phyloP scores from a whole-genome alignment of 2,113 vertebrate species.

The Pongo abelii region DNA sequence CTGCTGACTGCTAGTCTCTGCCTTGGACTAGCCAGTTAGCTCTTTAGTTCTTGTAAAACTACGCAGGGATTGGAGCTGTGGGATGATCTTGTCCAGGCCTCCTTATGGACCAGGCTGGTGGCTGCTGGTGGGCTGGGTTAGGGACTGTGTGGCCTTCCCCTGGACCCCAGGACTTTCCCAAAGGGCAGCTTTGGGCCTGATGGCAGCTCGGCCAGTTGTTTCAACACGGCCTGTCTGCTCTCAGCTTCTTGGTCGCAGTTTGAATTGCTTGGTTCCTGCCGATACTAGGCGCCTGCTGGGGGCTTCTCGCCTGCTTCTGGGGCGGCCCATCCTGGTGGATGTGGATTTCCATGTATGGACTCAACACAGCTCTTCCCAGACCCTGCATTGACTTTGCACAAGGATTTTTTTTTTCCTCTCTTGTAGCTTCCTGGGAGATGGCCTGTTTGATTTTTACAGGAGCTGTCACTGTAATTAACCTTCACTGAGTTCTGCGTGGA shows the following conservation, averaged over 20 bases:
- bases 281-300: neutral
- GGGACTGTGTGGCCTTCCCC: accelerated
- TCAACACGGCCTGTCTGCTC: accelerated
- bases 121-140: neutral
- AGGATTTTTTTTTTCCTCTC: neutral
- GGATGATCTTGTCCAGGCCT: neutral
- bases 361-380: neutral
- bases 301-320: neutral
- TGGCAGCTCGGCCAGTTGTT: neutral
- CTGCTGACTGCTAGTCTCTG: neutral
- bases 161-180: neutral
- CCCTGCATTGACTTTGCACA: neutral
- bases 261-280: neutral
- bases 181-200: neutral
- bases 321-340: neutral
- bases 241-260: neutral
- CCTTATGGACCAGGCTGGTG: neutral
- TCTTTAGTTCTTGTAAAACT: neutral
- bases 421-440: slow-evolving; percentile 60
- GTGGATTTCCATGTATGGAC: slow-evolving; percentile 69
- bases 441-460: slow-evolving; percentile 65
- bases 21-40: neutral
- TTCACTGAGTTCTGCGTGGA: neutral
- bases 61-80: neutral
- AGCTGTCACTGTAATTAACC: slow-evolving; percentile 30